These are phyloP conservation scores for Labeo rohita DNA, from an alignment of 2,113 vertebrate species.

Conservation along the genomic window DNA sequence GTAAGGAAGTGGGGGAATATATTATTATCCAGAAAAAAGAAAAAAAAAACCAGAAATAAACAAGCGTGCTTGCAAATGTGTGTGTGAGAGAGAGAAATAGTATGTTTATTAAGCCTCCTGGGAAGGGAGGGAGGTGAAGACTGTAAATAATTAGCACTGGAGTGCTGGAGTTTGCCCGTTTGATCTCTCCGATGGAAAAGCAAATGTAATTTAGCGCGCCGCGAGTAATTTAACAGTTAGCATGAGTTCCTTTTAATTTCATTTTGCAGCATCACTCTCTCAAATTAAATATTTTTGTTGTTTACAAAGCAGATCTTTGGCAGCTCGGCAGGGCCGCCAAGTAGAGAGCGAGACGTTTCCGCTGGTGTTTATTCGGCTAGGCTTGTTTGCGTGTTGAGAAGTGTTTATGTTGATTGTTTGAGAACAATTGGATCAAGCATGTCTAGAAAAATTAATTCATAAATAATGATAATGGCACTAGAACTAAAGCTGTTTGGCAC, in stretches of 20 bases:
- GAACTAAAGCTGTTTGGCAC: conserved; percentile 16
- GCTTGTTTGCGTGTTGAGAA: conserved; percentile 72
- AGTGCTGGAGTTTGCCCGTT: conserved; percentile 74
- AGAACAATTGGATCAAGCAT: conserved; percentile 42
- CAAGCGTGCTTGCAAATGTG: conserved; percentile 30
- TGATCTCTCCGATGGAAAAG: conserved; percentile 78
- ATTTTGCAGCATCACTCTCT: conserved; percentile 76
- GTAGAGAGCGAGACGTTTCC: conserved; percentile 66
- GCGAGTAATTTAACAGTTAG: conserved; percentile 80
- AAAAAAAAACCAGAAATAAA: conserved; percentile 69
- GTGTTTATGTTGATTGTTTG: conserved; percentile 38
- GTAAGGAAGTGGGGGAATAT: conserved; percentile 38
- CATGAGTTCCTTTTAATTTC: conserved; percentile 78
- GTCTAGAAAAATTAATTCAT: conserved; percentile 30
- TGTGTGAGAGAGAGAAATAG: conserved; percentile 45
- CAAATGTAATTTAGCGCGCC: conserved; percentile 78
- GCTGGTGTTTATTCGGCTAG: conserved; percentile 75
- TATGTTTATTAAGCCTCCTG: conserved; percentile 79
- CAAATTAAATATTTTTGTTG: conserved; percentile 79
- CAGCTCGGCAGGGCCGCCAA: conserved; percentile 65
- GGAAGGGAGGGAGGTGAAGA: conserved; percentile 77
- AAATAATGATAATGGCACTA: conserved; percentile 38
- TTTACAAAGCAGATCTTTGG: conserved; percentile 74
- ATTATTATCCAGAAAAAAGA: conserved; percentile 58
- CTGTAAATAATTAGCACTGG: conserved; percentile 79